Base-by-base conservation (phyloP, 2,888 invertebrate genomes). In the Drosophila merina region DNA sequence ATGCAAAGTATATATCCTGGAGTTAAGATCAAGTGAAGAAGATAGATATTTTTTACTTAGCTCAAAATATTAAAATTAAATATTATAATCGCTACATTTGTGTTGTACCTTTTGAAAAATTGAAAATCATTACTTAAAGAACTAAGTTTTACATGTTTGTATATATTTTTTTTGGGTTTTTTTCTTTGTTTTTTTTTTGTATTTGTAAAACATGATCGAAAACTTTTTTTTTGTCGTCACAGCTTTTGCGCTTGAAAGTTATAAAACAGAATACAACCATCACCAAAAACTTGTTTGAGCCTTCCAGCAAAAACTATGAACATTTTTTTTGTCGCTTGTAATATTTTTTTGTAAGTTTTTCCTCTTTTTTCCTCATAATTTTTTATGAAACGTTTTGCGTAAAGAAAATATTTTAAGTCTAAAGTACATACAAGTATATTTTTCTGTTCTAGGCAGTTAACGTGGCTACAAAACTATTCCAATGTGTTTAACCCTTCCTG, bases 371-470 rank as follows among this genome's bases (percentile, higher is more conserved):
- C 3, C 9, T 3, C 38, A 51, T 25, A 30, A 48, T 44, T 74
- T 55, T 30, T 58, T 59, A 58, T 66, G 55, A 51, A 45, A 57
- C 9, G 36, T 25, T 31, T 72, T 66, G 38, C 59, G 38, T 75
- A 57, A 73, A 69, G 66, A 74, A 71, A 60, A 36, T 56, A 70
- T 75, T 77, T 75, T 77, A 80, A 67, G 56, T 72, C 78, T 88
- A 79, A 77, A 74, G 63, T 80, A 82, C 67, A 75, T 72, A 85
- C 52, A 54, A 54, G 55, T 72, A 72, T 76, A 75, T 82, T 80
- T 78, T 74, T 85, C 77, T 87, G 85, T 85, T 79, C 80, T 81
- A 76, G 89, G 88, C 88, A 88, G 89, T 88, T 87, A 82, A 83
- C 80, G 76, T 79, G 74, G 79, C 72, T 86, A 88, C 62, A 75